Evolutionary conservation across 2,888 invertebrate genomes (phyloP).

Genomic region (Drosophila austrosaltans): DNA sequence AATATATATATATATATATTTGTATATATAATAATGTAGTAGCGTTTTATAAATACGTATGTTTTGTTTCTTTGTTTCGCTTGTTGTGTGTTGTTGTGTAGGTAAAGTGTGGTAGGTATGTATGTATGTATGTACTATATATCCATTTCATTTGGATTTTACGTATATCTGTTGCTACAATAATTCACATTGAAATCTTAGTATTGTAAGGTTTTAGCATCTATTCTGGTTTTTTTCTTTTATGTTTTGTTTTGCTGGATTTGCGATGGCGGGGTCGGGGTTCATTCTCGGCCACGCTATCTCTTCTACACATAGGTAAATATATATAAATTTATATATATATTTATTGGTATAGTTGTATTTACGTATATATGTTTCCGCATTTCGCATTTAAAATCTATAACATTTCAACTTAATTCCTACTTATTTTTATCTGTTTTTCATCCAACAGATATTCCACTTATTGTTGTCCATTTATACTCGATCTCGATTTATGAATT

Average conservation of each 20-base stretch:
- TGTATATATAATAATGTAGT: slow-evolving; percentile 57
- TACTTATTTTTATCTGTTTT: slow-evolving; percentile 54
- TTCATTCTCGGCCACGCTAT: slow-evolving; percentile 33
- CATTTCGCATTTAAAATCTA: slow-evolving; percentile 68
- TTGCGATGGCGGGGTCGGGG: slow-evolving; percentile 35
- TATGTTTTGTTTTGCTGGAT: slow-evolving; percentile 1
- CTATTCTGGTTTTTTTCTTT: slow-evolving; percentile 33
- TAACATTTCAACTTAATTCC: slow-evolving; percentile 75
- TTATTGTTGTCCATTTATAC: slow-evolving; percentile 69
- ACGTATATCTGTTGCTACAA: slow-evolving; percentile 81
- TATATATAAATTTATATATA: slow-evolving; percentile 36
- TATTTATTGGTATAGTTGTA: slow-evolving; percentile 36
- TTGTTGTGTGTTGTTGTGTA: slow-evolving; percentile 37
- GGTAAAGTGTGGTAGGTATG: slow-evolving; percentile 62
- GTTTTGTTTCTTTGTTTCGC: slow-evolving; percentile 50
- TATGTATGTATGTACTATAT: slow-evolving; percentile 49
- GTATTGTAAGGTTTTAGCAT: slow-evolving; percentile 69
- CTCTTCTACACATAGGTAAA: slow-evolving; percentile 13
- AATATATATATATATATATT: slow-evolving; percentile 21
- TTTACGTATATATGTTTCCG: slow-evolving; percentile 52
- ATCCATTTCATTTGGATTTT: slow-evolving; percentile 51
- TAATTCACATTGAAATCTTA: slow-evolving; percentile 76
- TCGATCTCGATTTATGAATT: slow-evolving; percentile 1
- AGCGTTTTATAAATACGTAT: slow-evolving; percentile 39
- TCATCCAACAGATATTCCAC: slow-evolving; percentile 54